phyloP scores from a whole-genome alignment of 2,888 invertebrate species.

The Timandra comae region DNA sequence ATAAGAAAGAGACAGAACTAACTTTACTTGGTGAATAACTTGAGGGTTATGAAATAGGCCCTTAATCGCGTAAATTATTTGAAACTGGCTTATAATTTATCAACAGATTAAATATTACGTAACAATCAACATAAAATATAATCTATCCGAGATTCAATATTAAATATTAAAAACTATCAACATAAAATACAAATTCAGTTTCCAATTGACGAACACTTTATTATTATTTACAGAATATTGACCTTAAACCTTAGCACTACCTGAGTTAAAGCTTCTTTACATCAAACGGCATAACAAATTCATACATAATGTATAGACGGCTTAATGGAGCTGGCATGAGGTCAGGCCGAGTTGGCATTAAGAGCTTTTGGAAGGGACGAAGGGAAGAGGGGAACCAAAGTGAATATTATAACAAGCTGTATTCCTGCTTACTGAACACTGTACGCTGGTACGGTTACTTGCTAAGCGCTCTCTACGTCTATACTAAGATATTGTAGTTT shows the following conservation, averaged over 20 bases:
- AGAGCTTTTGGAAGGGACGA: conserved; percentile 68
- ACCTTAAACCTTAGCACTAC: conserved; percentile 64
- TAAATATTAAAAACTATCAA: conserved; percentile 12
- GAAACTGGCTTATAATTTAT: too few relatives aligned
- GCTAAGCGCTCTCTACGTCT: too few relatives aligned
- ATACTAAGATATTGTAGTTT: too few relatives aligned
- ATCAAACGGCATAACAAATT: conserved; percentile 77
- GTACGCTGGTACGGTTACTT: too few relatives aligned
- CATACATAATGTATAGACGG: conserved; percentile 76
- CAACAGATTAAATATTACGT: too few relatives aligned
- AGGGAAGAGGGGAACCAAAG: conserved; percentile 54
- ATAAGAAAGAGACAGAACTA: too few relatives aligned
- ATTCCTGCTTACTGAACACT: too few relatives aligned
- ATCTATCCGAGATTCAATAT: too few relatives aligned
- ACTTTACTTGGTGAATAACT: too few relatives aligned
- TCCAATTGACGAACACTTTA: conserved; percentile 10
- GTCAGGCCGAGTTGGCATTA: conserved; percentile 72
- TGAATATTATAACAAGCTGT: conserved; percentile 68
- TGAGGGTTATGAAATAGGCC: too few relatives aligned
- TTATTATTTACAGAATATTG: conserved; percentile 34
- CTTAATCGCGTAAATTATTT: too few relatives aligned
- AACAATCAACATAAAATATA: too few relatives aligned
- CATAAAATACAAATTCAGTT: conserved; percentile 9
- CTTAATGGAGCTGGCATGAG: conserved; percentile 75
- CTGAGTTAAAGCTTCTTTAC: conserved; percentile 72